phyloP scores from a whole-genome alignment of 2,797 vertebrate species.

The Clamator glandarius region DNA sequence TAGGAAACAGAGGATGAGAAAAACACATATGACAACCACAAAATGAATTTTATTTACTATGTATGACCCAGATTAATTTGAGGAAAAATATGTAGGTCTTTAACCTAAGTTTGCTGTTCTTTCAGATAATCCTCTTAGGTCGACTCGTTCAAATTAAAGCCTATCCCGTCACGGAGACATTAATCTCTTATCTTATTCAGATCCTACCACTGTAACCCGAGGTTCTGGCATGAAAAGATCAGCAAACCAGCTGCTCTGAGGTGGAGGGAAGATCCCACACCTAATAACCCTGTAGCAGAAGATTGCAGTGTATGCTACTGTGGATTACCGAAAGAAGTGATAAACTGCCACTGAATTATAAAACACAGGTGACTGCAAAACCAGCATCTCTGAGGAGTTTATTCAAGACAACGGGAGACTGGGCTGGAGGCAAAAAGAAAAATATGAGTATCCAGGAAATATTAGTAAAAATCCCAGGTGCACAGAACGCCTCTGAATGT shows the following conservation, averaged over 20 bases:
- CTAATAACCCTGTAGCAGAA: slow-evolving; percentile 1
- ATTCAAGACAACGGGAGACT: slow-evolving; percentile 24
- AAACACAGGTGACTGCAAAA: slow-evolving; percentile 11
- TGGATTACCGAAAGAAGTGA: slow-evolving; percentile 36
- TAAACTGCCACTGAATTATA: slow-evolving; percentile 43
- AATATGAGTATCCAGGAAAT: slow-evolving; percentile 47
- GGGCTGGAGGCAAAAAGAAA: slow-evolving; percentile 43
- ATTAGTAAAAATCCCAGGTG: slow-evolving; percentile 52
- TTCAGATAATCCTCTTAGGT: slow-evolving; percentile 34
- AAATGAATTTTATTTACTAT: neutral
- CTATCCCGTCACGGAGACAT: neutral
- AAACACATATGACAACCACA: neutral
- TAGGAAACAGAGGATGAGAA: neutral
- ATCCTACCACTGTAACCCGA: neutral
- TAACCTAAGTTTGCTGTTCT: slow-evolving; percentile 12
- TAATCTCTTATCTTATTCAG: neutral
- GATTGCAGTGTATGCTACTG: neutral
- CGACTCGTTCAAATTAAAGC: neutral
- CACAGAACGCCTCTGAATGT: slow-evolving; percentile 27
- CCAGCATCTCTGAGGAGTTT: slow-evolving; percentile 35
- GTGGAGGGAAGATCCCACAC: neutral
- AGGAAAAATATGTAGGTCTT: neutral
- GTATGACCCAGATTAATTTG: neutral
- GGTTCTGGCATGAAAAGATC: slow-evolving; percentile 4
- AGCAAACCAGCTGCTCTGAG: slow-evolving; percentile 28